Evolutionary conservation across 2,113 vertebrate genomes (phyloP).

Genomic region (Uropsilus gracilis): DNA sequence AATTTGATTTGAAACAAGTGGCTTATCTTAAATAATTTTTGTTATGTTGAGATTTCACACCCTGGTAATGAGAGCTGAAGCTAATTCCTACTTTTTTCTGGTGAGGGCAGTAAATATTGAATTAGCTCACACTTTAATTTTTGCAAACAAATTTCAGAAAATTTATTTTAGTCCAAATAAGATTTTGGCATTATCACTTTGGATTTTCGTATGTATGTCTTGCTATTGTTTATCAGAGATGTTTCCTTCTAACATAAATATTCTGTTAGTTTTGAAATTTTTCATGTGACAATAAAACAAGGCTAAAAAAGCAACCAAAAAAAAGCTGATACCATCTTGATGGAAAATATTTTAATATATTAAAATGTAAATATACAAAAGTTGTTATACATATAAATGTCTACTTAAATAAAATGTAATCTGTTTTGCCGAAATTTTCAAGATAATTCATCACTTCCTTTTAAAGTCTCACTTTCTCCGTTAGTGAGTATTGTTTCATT

Average conservation of each 20-base stretch:
- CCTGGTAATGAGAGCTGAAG: not conserved
- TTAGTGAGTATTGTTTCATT: conserved; percentile 32
- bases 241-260: conserved; percentile 46
- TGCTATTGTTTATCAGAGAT: conserved; percentile 22
- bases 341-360: not conserved
- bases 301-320: not conserved
- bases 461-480: conserved; percentile 36
- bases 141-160: conserved; percentile 32
- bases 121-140: not conserved
- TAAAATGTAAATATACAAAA: not conserved
- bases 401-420: not conserved
- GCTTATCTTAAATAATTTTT: not conserved
- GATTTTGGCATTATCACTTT: not conserved
- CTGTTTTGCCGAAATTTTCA: conserved; percentile 3
- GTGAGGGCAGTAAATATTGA: not conserved
- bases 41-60: not conserved
- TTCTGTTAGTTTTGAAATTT: not conserved
- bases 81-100: not conserved
- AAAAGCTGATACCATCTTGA: not conserved
- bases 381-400: not conserved
- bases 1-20: conserved; percentile 23
- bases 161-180: conserved; percentile 66
- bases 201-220: conserved; percentile 50
- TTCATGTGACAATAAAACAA: conserved; percentile 44
- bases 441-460: conserved; percentile 32